Conservation (phyloP, 2,797 vertebrate genomes). For the Ctenochaetus hawaiiensis region DNA sequence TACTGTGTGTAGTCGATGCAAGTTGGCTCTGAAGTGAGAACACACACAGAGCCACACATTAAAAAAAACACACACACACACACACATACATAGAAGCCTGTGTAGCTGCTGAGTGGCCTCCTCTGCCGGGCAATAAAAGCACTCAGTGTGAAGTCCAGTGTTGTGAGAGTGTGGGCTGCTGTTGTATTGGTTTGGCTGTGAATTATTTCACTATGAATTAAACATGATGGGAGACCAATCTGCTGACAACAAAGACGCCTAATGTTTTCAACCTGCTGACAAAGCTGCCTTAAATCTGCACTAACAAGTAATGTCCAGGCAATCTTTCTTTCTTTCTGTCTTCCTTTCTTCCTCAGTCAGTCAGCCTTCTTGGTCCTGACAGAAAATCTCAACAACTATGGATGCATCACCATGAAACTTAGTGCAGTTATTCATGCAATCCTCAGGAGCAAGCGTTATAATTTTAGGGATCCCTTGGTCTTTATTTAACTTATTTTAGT, state of each 20-base stretch:
- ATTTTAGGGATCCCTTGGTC: too few species aligned
- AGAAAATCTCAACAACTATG: neutral
- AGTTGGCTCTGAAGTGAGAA: constrained; percentile 15
- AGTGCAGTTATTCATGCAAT: too few species aligned
- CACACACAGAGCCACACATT: constrained; percentile 16
- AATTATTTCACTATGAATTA: constrained; percentile 54
- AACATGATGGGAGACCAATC: constrained; percentile 47
- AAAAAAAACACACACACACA: neutral
- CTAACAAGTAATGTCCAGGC: neutral
- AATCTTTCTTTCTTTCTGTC: neutral
- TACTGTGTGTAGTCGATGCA: constrained; percentile 12
- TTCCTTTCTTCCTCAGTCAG: neutral
- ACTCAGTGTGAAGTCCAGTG: constrained; percentile 54
- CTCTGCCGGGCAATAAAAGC: constrained; percentile 39
- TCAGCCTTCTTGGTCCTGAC: neutral
- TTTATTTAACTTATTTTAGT: too few species aligned
- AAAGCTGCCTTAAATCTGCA: constrained; percentile 18
- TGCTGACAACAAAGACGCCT: constrained; percentile 31
- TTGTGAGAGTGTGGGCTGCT: constrained; percentile 38
- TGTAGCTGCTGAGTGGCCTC: constrained; percentile 36
- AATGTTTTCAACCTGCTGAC: constrained; percentile 43
- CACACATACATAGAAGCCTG: constrained; percentile 21
- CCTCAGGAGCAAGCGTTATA: too few species aligned
- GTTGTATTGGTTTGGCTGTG: constrained; percentile 23
- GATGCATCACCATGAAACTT: too few species aligned